Evolutionary conservation across 2,113 vertebrate species (phyloP).

Genomic region (Galbula dea): DNA sequence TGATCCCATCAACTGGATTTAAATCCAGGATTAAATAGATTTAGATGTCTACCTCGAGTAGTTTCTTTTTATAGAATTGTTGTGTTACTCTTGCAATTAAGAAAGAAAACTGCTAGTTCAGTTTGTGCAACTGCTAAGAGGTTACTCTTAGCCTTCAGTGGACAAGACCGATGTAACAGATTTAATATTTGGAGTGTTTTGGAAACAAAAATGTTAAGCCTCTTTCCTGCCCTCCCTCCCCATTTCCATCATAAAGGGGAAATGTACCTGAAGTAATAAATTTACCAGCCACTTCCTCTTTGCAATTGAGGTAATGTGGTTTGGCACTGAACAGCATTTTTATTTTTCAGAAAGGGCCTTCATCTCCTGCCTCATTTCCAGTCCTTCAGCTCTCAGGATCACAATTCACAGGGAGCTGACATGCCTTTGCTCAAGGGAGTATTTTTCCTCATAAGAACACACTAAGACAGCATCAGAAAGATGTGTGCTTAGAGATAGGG

Average conservation of each 20-base stretch:
- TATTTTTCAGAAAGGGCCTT: background rate
- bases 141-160: background rate
- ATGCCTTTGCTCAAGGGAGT: background rate
- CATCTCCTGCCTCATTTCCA: background rate
- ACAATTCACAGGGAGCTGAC: background rate
- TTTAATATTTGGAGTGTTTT: background rate
- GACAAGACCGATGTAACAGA: background rate
- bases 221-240: accelerated
- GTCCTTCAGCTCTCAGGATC: background rate
- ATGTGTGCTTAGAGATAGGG: background rate
- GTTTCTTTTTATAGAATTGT: background rate
- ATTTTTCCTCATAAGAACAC: background rate
- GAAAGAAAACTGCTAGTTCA: background rate
- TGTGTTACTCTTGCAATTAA: background rate
- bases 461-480: background rate
- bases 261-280: background rate
- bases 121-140: background rate
- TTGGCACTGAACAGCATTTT: background rate
- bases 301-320: background rate
- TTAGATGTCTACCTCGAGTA: background rate
- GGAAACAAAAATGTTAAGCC: background rate
- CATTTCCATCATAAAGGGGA: background rate
- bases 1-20: background rate
- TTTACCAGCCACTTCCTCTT: background rate
- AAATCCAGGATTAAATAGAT: background rate